Base-by-base conservation (phyloP, 2,888 invertebrate species). In the Lomographa bimaculata region DNA sequence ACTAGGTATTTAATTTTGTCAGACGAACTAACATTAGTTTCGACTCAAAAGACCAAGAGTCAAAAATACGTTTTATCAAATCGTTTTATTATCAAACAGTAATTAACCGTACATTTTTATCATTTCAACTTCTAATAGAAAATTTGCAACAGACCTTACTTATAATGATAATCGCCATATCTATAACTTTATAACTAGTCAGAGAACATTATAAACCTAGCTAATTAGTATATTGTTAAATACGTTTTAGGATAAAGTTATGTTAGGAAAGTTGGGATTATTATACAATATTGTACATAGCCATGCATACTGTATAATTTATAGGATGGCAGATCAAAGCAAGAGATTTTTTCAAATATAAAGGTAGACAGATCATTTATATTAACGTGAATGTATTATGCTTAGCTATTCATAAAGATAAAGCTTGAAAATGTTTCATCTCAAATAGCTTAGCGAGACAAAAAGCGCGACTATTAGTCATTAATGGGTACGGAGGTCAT, bases 121-220 rank as follows among this genome's bases (percentile, higher is more conserved):
- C 23, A 33, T 38, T 39, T 39, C 32, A 25, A 43, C 40, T 47
- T 46, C 39, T 42, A 50, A 48, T 44, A 50, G 37, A 36, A 45
- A 35, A 70, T 73, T 78, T 68, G 73, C 78, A 84, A 82, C 81
- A 80, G 77, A 73, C 70, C 75, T 77, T 81, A 79, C 64, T 59
- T 58, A 65, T 64, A 65, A 71, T 76, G 78, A 76, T 79, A 77
- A 75, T 77, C 74, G 37, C 72, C 71, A 72, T 77, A 71, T 54
- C 67, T 77, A 73, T n/a, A n/a, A 70, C 24, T 66, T 69, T 73
- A 72, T 71, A 68, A 65, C 64, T 71, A 81, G 68, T 79, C 79
- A 77, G 74, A 79, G 73, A 81, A 78, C 68, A 66, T 75, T 67
- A 73, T 71, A 68, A 70, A 57, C 72, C 72, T 72, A 76, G 60